Percentiles rank a stretch among this genome's conserved stretches.
phyloP scores from a whole-genome alignment of 2,888 invertebrate genomes.

The Osedax fenrisi region DNA sequence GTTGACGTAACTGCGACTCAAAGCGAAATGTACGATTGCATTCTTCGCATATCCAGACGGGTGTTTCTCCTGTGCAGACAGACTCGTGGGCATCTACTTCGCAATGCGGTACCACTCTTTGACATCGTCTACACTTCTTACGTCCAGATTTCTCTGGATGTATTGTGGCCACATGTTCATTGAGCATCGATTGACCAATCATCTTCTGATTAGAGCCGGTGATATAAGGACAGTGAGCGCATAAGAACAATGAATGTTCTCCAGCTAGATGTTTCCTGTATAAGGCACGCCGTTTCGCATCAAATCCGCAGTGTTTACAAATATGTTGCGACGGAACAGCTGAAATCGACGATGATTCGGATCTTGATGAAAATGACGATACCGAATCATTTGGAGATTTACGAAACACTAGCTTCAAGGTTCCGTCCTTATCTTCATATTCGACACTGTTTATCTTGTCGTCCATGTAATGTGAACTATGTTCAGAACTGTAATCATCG shows the following conservation, averaged over 20 bases:
- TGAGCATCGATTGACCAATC: conserved; percentile 37
- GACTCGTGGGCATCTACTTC: conserved; percentile 43
- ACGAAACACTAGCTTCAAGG: neutral
- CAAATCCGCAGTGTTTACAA: conserved; percentile 40
- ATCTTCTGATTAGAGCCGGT: conserved; percentile 34
- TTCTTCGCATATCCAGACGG: conserved; percentile 42
- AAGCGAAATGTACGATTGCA: conserved; percentile 47
- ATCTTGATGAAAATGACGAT: neutral
- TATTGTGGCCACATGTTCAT: conserved; percentile 40
- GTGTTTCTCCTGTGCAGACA: conserved; percentile 42
- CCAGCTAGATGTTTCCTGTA: conserved; percentile 43
- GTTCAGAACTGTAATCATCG: neutral
- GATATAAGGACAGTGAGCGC: conserved; percentile 42
- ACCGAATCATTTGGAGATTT: neutral
- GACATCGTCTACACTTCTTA: conserved; percentile 45
- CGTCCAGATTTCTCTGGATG: conserved; percentile 45
- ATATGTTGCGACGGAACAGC: neutral
- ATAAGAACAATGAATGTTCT: conserved; percentile 44
- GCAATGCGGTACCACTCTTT: conserved; percentile 41
- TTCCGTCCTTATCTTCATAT: neutral
- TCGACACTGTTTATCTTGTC: neutral
- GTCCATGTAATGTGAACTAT: neutral
- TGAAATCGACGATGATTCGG: neutral
- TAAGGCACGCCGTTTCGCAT: conserved; percentile 43
- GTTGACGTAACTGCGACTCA: conserved; percentile 43